Base-by-base conservation (phyloP, 2,888 invertebrate genomes). In the Heliconius cydno region DNA sequence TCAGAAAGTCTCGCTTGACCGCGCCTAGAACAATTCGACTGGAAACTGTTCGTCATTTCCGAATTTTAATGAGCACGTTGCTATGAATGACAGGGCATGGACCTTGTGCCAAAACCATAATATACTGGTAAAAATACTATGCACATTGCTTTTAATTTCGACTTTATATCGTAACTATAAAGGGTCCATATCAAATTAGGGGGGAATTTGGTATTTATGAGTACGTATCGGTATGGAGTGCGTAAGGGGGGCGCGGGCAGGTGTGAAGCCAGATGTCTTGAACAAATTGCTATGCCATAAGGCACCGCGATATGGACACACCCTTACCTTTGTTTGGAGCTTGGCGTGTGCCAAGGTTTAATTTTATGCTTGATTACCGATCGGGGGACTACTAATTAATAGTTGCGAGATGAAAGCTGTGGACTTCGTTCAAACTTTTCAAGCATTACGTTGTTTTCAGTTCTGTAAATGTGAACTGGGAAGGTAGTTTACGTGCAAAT, bases 281-380 rank as follows among this genome's bases (percentile, higher is more conserved):
- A 93, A 94, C 94, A 94, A 94, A 94, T 94, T 94, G 91, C 89
- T 84, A 88, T 90, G 90, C 94, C 94, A 94, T 95, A 95, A 92
- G 95, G 94, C 91, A 89, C 93, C 88, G 84, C 87, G 84, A 91
- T 90, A 91, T 91, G 91, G 92, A 92, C 92, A 91, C 93, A 90
- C 94, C 94, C 94, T 94, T 91, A 92, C 88, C 87, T 89, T 88
- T 89, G 91, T 89, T 86, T 87, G 88, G 86, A 84, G 89, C 90
- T 89, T 91, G 94, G 92, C 94, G 94, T 94, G 94, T 94, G 95
- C 94, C 94, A 93, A 92, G 91, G 91, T 94, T 95, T 94, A 94
- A 95, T 95, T 95, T 95, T 94, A 95, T 94, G 95, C 94, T 94
- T 94, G 93, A 95, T 95, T 95, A 94, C 87, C 89, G 88, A 90